A percentile compares a stretch with the other conserved stretches of the same genome.
Conservation (phyloP, 2,113 vertebrate genomes). For the Lontra canadensis region DNA sequence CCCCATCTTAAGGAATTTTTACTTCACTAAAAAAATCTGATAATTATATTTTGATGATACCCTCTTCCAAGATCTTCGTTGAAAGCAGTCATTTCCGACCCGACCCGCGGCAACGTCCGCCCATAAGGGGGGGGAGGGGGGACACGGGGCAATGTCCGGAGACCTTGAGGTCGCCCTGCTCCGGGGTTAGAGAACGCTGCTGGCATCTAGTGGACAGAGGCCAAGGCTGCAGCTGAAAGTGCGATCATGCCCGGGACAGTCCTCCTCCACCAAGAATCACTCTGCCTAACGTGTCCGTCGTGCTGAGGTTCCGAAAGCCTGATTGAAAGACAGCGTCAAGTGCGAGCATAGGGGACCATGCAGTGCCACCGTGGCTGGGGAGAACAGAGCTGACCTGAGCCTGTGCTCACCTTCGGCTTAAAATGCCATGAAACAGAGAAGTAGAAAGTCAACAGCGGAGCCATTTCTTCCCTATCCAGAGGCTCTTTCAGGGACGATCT, state of each 20-base stretch:
- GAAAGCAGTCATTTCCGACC: neutral
- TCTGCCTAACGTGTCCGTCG: neutral
- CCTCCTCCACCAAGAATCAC: neutral
- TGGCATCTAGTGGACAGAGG: neutral
- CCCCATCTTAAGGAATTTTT: neutral
- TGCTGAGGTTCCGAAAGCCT: neutral
- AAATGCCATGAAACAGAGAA: conserved; percentile 64
- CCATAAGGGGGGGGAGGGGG: accelerated
- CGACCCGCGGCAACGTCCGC: neutral
- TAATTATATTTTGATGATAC: neutral
- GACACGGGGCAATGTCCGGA: neutral
- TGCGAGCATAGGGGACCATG: neutral
- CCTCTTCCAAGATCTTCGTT: neutral
- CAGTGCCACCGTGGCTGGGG: neutral
- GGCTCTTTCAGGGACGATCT: neutral
- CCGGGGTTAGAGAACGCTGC: neutral
- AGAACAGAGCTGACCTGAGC: neutral
- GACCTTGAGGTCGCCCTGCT: neutral
- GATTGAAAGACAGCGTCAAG: neutral
- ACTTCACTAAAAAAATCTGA: neutral
- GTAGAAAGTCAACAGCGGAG: conserved; percentile 49
- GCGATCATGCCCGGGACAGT: accelerated
- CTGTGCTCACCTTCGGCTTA: conserved; percentile 41
- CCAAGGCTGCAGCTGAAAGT: no score
- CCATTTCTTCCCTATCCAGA: conserved; percentile 46